Evolutionary conservation across 1,140 invertebrate genomes (phyloP), one percentile per base, ranked within the genome.

Genomic region (Drosophila sp.): DNA sequence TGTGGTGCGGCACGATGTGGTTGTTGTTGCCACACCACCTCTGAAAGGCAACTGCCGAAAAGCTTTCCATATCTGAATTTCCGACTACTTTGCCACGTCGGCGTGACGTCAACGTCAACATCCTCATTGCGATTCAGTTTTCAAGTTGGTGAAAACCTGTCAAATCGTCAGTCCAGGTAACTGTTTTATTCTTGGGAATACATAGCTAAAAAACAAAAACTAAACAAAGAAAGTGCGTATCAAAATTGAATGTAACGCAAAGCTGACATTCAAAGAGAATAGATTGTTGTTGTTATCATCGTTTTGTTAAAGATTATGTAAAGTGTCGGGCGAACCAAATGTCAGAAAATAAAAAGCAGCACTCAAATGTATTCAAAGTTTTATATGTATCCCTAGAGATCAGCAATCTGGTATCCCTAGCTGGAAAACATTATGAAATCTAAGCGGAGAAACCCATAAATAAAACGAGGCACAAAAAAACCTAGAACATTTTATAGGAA

Each of bases 81-180:
- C 11, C 25, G 29, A 54, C 51, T 46, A 11, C 21, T 53, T 32
- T 36, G 32, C 14, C 16, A 43, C 13, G 16, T 27, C 25, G 25
- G 2, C 16, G 40, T 14, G 13, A 43, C 13, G 13, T 43, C 5
- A 43, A 43, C 16, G 5, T 43, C 13, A 16, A 43, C 8, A 43
- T 34, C n/a, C 13, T 27, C 46, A 5, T 32, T 50, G 16, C 2
- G 32, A 53, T 36, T 53, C 32, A 18, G 50, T 36, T 36, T 48
- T 27, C n/a, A 48, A 6, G 29, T 18, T 8, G 29, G 16, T 53
- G 45, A 59, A 75, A 65, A 53, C 54, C 76, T 84, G 80, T 83
- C 80, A 83, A 84, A 79, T 76, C 72, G 54, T 83, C 80, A 76
- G 62, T 38, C 7, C 27, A 51, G 56, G 72, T 48, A 64, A 72